Evolutionary conservation across 2,797 vertebrate genomes (phyloP).

Genomic region (Apodemus agrarius): DNA sequence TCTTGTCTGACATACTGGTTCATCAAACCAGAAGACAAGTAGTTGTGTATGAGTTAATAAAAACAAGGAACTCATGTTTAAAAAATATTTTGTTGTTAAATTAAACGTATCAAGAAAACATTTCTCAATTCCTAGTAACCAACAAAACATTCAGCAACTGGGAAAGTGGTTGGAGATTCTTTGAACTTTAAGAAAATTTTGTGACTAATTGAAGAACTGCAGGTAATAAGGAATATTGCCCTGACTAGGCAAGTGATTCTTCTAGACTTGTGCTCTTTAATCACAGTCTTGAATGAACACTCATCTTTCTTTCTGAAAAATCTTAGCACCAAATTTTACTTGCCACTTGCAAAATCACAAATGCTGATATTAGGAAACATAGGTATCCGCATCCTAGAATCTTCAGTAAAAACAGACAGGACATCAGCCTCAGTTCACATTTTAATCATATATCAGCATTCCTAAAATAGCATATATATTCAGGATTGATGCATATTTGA

Average conservation of each 20-base stretch:
- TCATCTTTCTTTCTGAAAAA: neutral
- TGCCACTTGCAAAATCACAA: neutral
- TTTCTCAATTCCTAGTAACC: neutral
- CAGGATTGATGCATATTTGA: neutral
- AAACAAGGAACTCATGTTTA: too few relatives aligned
- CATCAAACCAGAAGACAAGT: too few relatives aligned
- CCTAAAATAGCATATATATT: neutral
- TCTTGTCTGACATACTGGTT: too few relatives aligned
- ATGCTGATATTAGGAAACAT: too few relatives aligned
- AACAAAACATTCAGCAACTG: neutral
- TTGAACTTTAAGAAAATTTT: neutral
- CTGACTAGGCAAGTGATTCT: neutral
- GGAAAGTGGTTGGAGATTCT: neutral
- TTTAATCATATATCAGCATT: neutral
- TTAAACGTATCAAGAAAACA: neutral
- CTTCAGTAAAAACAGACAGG: neutral
- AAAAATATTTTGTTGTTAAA: neutral
- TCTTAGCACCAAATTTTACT: neutral
- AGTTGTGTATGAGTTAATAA: too few relatives aligned
- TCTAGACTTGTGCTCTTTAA: neutral
- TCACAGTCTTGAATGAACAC: neutral
- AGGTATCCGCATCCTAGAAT: neutral
- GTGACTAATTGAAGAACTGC: neutral
- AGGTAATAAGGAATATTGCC: neutral
- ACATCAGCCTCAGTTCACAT: neutral